Base-by-base conservation (phyloP, 2,797 vertebrate species). In the Sebastes itinus region DNA sequence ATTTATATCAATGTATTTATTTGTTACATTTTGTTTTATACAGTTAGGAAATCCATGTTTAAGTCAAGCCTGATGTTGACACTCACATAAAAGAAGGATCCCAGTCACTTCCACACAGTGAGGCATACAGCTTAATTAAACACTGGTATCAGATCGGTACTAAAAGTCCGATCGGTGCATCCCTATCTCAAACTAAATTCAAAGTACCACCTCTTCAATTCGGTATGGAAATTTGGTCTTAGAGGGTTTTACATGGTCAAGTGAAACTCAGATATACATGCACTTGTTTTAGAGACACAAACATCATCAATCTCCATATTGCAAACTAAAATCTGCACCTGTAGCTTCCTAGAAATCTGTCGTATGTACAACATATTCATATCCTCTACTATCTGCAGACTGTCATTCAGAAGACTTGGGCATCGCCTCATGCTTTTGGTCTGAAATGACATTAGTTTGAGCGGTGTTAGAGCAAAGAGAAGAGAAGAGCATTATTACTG, bases 331-430 rank as follows among this genome's bases (percentile, higher is more conserved):
- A 61, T 72, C 60, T 79, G 75, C 77, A 89, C 89, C 90, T 95
- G 85, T 52, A 89, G 60, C 88, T 90, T 90, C 83, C 87, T 92
- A 89, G 88, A 91, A 86, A 91, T 88, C 55, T 90, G 93, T 82
- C 76, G 66, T 77, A 86, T 91, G 65, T 73, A 88, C 81, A 95
- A 88, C 79, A 85, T 68, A 85, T 92, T 84, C 72, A 93, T 84
- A 49, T 91, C 85, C 64, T 93, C 77, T 81, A 79, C 78, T 64
- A 88, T 92, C 49, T 92, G 89, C 74, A 86, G 61, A 9, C 77
- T 64, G 83, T 89, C 81, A 76, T 91, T 92, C 78, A 84, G 77
- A 73, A 88, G 65, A 82, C 68, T 79, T 7, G 84, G 77, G 66
- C 72, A 83, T 73, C 64, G 52, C 83, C 81, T 89, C 85, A 75